Conservation (phyloP, 1,140 invertebrate species). For the Penaeus vannamei region DNA sequence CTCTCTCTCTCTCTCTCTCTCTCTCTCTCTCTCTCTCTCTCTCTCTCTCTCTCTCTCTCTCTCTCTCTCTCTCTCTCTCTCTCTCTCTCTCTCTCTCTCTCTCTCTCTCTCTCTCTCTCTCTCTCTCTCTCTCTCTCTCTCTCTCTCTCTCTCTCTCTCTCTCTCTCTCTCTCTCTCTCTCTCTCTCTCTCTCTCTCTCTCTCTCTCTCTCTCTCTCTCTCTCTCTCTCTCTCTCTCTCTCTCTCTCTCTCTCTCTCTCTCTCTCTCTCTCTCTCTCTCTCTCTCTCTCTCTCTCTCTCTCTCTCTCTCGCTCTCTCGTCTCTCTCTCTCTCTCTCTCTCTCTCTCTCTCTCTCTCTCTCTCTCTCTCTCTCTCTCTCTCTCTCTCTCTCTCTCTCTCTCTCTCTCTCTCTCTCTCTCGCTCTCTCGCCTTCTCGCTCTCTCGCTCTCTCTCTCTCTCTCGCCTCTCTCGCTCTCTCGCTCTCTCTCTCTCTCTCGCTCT, state of each 20-base stretch:
- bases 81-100: too few species aligned
- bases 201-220: not conserved
- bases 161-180: not conserved
- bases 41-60: not conserved
- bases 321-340: not conserved
- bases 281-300: too few species aligned
- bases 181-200: not conserved
- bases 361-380: not conserved
- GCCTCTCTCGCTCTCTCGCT: constrained; percentile 14
- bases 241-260: too few species aligned
- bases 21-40: not conserved
- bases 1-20: constrained; percentile 37
- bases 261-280: too few species aligned
- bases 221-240: not conserved
- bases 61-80: not conserved
- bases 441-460: not conserved
- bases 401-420: not conserved
- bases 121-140: too few species aligned
- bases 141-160: too few species aligned
- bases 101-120: too few species aligned
- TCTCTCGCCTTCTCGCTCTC: not conserved
- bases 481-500: not conserved
- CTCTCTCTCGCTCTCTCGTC: too few species aligned
- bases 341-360: not conserved
- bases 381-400: not conserved